These are phyloP conservation scores for Nanorana parkeri DNA, from an alignment of 2,113 vertebrate species.

Conservation along the genomic window DNA sequence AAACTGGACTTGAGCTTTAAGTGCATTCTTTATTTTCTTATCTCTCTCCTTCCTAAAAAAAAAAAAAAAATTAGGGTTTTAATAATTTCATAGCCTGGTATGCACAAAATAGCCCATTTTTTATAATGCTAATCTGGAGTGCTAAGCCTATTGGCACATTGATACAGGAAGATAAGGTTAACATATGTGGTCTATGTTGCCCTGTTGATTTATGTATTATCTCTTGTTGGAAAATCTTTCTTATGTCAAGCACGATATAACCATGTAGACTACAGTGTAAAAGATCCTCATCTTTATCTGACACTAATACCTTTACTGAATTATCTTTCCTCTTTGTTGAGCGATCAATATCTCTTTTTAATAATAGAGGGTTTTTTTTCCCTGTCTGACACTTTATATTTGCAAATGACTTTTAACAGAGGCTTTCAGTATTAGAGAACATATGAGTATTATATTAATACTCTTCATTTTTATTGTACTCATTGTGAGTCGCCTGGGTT, in stretches of 20 bases:
- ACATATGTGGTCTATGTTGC: slow-evolving; percentile 17
- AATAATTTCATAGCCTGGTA: too few species aligned
- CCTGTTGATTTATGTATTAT: slow-evolving; percentile 14
- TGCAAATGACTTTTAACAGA: neutral
- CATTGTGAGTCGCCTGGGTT: neutral
- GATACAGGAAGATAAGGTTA: neutral
- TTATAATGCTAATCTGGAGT: slow-evolving; percentile 1
- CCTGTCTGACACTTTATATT: neutral
- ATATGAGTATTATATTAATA: slow-evolving; percentile 3
- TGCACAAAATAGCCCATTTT: neutral
- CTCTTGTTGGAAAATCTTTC: slow-evolving; percentile 16
- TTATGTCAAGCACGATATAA: slow-evolving; percentile 17
- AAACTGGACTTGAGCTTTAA: too few species aligned
- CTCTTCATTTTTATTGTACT: slow-evolving; percentile 11
- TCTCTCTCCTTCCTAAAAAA: too few species aligned
- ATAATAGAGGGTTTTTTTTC: slow-evolving; percentile 29
- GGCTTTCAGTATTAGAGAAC: neutral
- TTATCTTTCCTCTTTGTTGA: slow-evolving; percentile 28
- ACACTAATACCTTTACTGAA: slow-evolving; percentile 31
- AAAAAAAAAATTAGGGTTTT: too few species aligned
- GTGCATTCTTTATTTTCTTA: too few species aligned
- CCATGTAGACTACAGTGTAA: neutral
- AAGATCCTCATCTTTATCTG: slow-evolving; percentile 22
- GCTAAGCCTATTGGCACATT: neutral
- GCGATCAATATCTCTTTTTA: slow-evolving; percentile 17